These are phyloP conservation scores for Andrena bucephala DNA, from an alignment of 2,888 invertebrate species.

Conservation along the genomic window DNA sequence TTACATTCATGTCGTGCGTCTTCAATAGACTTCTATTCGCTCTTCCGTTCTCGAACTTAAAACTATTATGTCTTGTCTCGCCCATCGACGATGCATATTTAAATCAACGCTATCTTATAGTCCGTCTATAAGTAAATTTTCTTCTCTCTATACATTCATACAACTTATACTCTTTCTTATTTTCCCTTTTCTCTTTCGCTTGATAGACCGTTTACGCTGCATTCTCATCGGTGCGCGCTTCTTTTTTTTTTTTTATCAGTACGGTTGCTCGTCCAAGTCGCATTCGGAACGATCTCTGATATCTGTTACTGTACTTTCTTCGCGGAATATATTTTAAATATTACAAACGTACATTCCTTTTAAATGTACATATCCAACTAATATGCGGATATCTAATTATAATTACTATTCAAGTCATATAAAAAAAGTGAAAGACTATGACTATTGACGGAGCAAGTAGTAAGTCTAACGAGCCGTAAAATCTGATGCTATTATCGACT, in stretches of 20 bases:
- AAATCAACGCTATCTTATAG: constrained; percentile 56
- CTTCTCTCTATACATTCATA: constrained; percentile 64
- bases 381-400: constrained; percentile 25
- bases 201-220: constrained; percentile 49
- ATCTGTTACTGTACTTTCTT: constrained; percentile 15
- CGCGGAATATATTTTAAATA: constrained; percentile 15
- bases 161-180: constrained; percentile 46
- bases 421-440: constrained; percentile 63
- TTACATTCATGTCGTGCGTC: constrained; percentile 57
- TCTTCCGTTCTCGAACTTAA: constrained; percentile 47
- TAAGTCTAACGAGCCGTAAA: constrained; percentile 12
- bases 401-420: constrained; percentile 36
- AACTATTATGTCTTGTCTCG: constrained; percentile 20
- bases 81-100: constrained; percentile 50
- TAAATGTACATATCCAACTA: constrained; percentile 23
- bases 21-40: constrained; percentile 10
- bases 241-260: constrained; percentile 41
- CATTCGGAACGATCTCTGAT: constrained; percentile 17
- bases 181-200: constrained; percentile 48
- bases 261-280: constrained; percentile 53
- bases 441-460: constrained; percentile 38
- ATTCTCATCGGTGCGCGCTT: constrained; percentile 20
- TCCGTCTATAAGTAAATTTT: constrained; percentile 59
- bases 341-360: constrained; percentile 43
- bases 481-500: constrained; percentile 3